Evolutionary conservation across 1,140 invertebrate species (phyloP).

Genomic region (Lepidurus couesii): DNA sequence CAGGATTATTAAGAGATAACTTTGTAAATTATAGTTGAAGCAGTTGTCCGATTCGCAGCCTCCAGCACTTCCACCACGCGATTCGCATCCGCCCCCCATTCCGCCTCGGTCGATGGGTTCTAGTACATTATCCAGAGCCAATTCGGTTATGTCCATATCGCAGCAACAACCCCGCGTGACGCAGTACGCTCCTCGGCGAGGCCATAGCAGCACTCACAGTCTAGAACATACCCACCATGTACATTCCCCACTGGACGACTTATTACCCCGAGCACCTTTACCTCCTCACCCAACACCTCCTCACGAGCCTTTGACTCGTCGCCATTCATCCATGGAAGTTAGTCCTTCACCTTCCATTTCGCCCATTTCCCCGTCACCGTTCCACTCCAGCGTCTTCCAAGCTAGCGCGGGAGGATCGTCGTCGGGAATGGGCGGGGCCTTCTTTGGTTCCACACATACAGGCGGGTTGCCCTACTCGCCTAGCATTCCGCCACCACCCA

Average conservation of each 20-base stretch:
- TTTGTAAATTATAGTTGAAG: constrained; percentile 23
- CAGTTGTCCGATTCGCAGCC: constrained; percentile 25
- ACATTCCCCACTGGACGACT: background rate
- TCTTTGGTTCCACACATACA: background rate
- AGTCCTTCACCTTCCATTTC: constrained; percentile 28
- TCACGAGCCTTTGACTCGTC: constrained; percentile 31
- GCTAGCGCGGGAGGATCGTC: background rate
- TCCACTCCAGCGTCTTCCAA: constrained; percentile 14
- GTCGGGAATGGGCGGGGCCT: background rate
- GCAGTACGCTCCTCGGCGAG: background rate
- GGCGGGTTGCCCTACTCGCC: background rate
- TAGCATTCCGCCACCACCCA: constrained; percentile 17
- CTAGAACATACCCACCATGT: background rate
- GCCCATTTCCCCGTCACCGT: constrained; percentile 23
- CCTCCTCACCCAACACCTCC: background rate
- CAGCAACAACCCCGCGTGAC: constrained; percentile 1
- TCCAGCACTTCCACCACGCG: constrained; percentile 27
- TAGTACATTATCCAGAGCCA: background rate
- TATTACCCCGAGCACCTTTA: background rate
- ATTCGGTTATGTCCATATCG: constrained; percentile 23
- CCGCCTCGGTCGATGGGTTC: background rate
- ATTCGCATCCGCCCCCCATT: constrained; percentile 12
- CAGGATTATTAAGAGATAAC: constrained; percentile 4
- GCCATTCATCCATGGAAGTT: constrained; percentile 37
- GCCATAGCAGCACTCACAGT: background rate